Percentiles rank a stretch among this genome's conserved stretches.
Evolutionary conservation across 2,797 vertebrate genomes (phyloP).

Genomic region (Coilia nasus): DNA sequence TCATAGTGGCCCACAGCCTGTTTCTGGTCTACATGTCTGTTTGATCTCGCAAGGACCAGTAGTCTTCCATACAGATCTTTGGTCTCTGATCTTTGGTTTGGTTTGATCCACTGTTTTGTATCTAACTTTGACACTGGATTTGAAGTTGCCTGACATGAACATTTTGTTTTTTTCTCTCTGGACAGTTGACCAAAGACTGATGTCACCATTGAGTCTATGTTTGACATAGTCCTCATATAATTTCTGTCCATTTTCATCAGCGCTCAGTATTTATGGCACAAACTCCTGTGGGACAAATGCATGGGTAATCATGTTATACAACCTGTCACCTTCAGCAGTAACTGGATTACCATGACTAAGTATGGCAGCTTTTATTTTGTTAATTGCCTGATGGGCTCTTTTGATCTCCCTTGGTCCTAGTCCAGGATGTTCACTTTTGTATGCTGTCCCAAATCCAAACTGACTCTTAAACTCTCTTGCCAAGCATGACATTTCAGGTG

Average conservation of each 20-base stretch:
- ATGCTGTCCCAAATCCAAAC: neutral
- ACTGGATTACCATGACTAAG: neutral
- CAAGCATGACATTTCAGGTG: neutral
- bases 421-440: neutral
- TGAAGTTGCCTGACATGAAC: too few species aligned
- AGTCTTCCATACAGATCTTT: too few species aligned
- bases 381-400: neutral
- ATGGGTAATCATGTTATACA: slow-evolving; percentile 7
- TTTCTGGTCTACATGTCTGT: too few species aligned
- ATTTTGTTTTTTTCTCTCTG: too few species aligned
- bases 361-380: neutral
- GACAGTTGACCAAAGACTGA: too few species aligned
- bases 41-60: too few species aligned
- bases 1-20: too few species aligned
- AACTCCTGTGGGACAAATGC: slow-evolving; percentile 4
- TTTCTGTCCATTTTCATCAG: neutral
- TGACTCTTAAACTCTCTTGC: neutral
- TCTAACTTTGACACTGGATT: too few species aligned
- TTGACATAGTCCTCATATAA: neutral
- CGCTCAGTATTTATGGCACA: neutral
- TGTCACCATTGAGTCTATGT: neutral
- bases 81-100: too few species aligned
- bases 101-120: too few species aligned
- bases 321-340: neutral
- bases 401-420: neutral